A percentile compares a stretch with the other conserved stretches of the same genome.
phyloP scores from a whole-genome alignment of 2,797 vertebrate genomes.

The Miopithecus talapoin region DNA sequence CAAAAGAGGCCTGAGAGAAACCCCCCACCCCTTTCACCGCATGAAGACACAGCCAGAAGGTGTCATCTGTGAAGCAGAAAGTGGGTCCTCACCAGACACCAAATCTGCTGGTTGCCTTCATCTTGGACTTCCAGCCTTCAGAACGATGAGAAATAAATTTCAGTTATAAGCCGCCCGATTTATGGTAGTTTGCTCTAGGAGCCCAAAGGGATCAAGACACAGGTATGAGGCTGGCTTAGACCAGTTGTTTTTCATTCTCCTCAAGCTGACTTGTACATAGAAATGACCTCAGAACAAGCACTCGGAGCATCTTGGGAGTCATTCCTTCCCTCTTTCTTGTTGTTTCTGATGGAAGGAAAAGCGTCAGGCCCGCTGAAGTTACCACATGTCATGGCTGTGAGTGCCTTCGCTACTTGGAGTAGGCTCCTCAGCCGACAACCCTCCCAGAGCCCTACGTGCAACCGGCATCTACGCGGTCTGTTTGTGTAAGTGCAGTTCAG shows the following conservation, averaged over 20 bases:
- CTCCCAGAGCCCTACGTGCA: background rate
- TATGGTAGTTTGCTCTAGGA: background rate
- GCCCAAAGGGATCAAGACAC: background rate
- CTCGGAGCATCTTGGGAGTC: background rate
- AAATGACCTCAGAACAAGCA: background rate
- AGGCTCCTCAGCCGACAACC: background rate
- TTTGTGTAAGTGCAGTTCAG: constrained; percentile 70
- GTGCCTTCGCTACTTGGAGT: background rate
- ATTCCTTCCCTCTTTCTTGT: background rate
- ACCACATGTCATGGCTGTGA: background rate
- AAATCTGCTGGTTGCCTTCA: background rate
- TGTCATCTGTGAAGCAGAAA: background rate
- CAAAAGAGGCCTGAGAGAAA: background rate
- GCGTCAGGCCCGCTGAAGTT: background rate
- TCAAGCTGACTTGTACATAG: background rate
- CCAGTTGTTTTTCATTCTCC: background rate
- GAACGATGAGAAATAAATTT: background rate
- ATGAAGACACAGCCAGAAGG: background rate
- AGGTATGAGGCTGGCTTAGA: background rate
- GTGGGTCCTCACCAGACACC: background rate
- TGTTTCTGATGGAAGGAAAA: constrained; percentile 5
- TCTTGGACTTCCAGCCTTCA: background rate
- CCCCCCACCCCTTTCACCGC: accelerated
- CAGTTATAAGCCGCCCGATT: background rate
- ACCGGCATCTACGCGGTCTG: background rate